Evolutionary conservation across 2,888 invertebrate genomes (phyloP).

Genomic region (Seira musarum): DNA sequence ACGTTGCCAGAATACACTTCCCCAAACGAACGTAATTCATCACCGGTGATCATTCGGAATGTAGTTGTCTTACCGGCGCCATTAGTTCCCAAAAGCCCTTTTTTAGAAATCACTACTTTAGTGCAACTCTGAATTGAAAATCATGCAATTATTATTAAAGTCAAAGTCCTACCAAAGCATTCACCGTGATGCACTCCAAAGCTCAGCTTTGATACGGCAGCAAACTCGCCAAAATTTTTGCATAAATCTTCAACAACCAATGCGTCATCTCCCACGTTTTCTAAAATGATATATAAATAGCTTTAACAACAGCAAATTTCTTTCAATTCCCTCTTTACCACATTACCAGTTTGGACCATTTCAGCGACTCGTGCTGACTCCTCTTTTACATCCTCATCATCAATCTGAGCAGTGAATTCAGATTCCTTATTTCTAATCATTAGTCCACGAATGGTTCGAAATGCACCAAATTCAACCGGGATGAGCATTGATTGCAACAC

Average conservation of each 20-base stretch:
- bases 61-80: conserved; percentile 75
- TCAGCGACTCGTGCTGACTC: not conserved
- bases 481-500: conserved; percentile 24
- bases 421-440: conserved; percentile 3
- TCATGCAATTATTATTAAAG: not conserved
- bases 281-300: not conserved
- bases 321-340: no score
- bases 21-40: conserved; percentile 73
- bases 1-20: conserved; percentile 70
- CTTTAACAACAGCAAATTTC: no score
- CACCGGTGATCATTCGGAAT: conserved; percentile 76
- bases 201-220: conserved; percentile 79
- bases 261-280: conserved; percentile 34
- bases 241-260: conserved; percentile 44
- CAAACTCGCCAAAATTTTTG: conserved; percentile 70
- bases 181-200: conserved; percentile 77
- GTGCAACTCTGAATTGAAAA: conserved; percentile 67
- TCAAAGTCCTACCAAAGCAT: conserved; percentile 72
- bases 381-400: conserved; percentile 31
- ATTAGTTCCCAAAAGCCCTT: conserved; percentile 56
- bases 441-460: conserved; percentile 17
- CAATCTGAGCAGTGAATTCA: conserved; percentile 6
- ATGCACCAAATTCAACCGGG: conserved; percentile 36
- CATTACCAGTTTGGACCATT: conserved; percentile 1
- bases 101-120: conserved; percentile 66